Evolutionary conservation across 2,888 invertebrate species (phyloP).

Genomic region (Choristoneura rosaceana): DNA sequence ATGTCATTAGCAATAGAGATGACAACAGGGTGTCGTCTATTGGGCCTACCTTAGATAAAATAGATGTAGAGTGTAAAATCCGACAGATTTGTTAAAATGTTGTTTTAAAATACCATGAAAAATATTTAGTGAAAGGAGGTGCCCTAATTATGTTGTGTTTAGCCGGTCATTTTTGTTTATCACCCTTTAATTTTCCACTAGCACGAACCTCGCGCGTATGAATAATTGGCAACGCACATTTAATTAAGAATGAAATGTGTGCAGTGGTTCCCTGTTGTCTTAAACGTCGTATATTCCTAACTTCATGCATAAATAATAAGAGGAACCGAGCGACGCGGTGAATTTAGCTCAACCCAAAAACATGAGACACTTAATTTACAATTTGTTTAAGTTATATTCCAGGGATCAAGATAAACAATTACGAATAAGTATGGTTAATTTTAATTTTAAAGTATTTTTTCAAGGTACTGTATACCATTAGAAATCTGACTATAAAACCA

Average conservation of each 20-base stretch:
- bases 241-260: constrained; percentile 40
- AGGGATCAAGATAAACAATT: background rate
- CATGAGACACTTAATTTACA: constrained; percentile 27
- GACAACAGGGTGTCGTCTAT: no score
- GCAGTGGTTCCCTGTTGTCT: constrained; percentile 38
- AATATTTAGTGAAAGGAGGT: background rate
- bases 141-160: background rate
- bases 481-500: no score
- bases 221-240: constrained; percentile 36
- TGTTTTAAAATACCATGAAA: background rate
- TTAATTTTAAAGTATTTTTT: background rate
- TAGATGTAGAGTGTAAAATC: no score
- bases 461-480: no score
- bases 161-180: constrained; percentile 3
- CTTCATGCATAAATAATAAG: constrained; percentile 41
- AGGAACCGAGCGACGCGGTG: constrained; percentile 11
- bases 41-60: no score
- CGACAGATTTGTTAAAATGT: no score
- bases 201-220: constrained; percentile 17
- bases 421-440: background rate
- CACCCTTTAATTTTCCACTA: constrained; percentile 16
- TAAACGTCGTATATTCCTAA: constrained; percentile 35
- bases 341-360: constrained; percentile 27
- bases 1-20: no score
- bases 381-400: constrained; percentile 16